phyloP scores from a whole-genome alignment of 2,888 invertebrate genomes.

The Trichopria drosophilae region DNA sequence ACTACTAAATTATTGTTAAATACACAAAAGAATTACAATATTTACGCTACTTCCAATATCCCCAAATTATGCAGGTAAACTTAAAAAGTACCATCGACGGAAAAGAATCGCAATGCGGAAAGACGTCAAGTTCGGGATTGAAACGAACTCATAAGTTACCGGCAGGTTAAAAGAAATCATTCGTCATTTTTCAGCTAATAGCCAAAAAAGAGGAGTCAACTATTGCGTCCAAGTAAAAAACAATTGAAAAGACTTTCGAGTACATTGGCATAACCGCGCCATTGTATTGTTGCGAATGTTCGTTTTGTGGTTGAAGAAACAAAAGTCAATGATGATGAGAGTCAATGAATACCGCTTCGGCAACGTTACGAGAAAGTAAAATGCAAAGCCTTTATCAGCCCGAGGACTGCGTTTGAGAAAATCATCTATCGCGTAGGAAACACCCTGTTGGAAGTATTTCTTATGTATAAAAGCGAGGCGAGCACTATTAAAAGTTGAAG shows the following conservation, averaged over 20 bases:
- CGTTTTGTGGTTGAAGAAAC: too few relatives aligned
- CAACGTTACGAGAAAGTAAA: slow-evolving; percentile 27
- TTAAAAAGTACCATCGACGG: slow-evolving; percentile 36
- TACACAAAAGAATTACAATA: slow-evolving; percentile 44
- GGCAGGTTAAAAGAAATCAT: too few relatives aligned
- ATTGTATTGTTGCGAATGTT: too few relatives aligned
- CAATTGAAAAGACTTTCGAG: slow-evolving; percentile 36
- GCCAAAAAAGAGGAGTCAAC: slow-evolving; percentile 42
- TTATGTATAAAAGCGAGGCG: slow-evolving; percentile 40
- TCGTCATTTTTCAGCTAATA: slow-evolving; percentile 41
- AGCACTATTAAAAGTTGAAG: slow-evolving; percentile 34
- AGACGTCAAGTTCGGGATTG: too few relatives aligned
- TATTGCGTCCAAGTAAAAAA: slow-evolving; percentile 54
- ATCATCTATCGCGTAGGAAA: slow-evolving; percentile 34
- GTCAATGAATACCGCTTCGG: too few relatives aligned
- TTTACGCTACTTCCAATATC: slow-evolving; percentile 49
- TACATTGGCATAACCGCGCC: too few relatives aligned
- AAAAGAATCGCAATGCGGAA: too few relatives aligned
- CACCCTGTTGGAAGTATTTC: slow-evolving; percentile 7
- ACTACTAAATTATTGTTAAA: slow-evolving; percentile 53
- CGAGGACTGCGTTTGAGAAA: slow-evolving; percentile 49
- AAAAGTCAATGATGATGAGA: too few relatives aligned
- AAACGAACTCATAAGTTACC: too few relatives aligned
- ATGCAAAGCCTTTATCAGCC: slow-evolving; percentile 52
- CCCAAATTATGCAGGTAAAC: slow-evolving; percentile 43